Evolutionary conservation across 2,888 invertebrate species (phyloP).

Genomic region (Asteroscopus sphinx): DNA sequence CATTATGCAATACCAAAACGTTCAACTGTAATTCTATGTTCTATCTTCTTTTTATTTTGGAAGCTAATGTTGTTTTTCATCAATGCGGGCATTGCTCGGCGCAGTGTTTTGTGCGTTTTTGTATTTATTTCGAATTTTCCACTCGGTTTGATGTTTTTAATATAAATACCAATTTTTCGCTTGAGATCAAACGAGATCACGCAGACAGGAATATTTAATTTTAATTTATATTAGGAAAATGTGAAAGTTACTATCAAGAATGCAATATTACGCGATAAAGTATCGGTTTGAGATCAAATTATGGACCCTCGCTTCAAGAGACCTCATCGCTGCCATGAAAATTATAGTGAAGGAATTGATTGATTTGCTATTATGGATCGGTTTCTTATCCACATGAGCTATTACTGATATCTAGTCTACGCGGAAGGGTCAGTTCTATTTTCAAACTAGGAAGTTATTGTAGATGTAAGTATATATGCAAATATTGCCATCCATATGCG

Average conservation of each 20-base stretch:
- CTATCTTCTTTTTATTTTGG: conserved; percentile 51
- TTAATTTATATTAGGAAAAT: conserved; percentile 23
- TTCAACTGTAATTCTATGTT: conserved; percentile 57
- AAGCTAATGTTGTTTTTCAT: conserved; percentile 54
- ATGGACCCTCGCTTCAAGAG: conserved; percentile 2
- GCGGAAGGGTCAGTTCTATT: conserved; percentile 16
- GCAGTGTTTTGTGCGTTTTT: conserved; percentile 27
- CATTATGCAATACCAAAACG: conserved; percentile 69
- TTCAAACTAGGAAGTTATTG: conserved; percentile 20
- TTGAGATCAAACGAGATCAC: conserved; percentile 19
- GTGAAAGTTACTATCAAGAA: conserved; percentile 24
- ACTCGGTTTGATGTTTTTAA: conserved; percentile 33
- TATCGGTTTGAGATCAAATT: conserved; percentile 9
- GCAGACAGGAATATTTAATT: conserved; percentile 8
- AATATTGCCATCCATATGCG: conserved; percentile 19
- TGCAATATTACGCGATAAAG: background rate
- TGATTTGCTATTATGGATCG: conserved; percentile 20
- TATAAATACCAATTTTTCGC: conserved; percentile 21
- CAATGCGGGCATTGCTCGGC: conserved; percentile 51
- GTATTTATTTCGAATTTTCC: conserved; percentile 33
- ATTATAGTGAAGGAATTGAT: conserved; percentile 21
- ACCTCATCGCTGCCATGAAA: conserved; percentile 17
- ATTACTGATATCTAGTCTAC: conserved; percentile 8
- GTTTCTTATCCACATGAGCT: conserved; percentile 21
- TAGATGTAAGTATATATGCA: conserved; percentile 8